These are phyloP conservation scores for Apeltes quadracus DNA, from an alignment of 2,113 vertebrate genomes.

Conservation along the genomic window DNA sequence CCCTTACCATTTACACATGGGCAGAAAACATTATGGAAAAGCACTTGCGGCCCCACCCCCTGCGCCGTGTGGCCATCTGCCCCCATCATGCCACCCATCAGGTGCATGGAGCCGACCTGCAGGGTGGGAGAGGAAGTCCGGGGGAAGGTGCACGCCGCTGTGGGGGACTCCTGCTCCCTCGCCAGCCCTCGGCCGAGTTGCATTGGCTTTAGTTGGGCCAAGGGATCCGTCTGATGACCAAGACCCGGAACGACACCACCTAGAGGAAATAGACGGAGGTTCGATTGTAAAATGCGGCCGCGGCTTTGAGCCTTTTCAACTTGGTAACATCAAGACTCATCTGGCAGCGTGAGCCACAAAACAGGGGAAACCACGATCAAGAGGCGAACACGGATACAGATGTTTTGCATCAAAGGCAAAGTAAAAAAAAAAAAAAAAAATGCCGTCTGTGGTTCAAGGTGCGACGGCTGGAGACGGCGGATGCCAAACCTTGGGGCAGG, in stretches of 20 bases:
- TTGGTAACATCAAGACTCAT: not conserved
- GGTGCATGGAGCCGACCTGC: constrained; percentile 80
- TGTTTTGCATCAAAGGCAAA: constrained; percentile 35
- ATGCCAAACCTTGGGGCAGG: constrained; percentile 78
- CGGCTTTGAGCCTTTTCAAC: not conserved
- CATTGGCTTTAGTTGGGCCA: constrained; percentile 79
- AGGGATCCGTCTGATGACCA: constrained; percentile 79
- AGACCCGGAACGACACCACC: constrained; percentile 71
- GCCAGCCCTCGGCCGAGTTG: constrained; percentile 67
- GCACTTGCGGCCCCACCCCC: constrained; percentile 75
- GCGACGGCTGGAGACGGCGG: constrained; percentile 26
- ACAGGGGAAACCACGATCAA: not conserved
- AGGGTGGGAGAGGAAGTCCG: constrained; percentile 78
- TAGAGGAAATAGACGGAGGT: constrained; percentile 19
- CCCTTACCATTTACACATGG: not conserved
- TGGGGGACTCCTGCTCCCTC: constrained; percentile 82
- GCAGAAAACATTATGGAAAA: not conserved
- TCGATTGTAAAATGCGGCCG: not conserved
- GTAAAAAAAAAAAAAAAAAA: constrained; percentile 25
- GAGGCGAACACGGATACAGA: constrained; percentile 28
- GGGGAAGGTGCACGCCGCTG: constrained; percentile 73
- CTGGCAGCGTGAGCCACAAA: not conserved
- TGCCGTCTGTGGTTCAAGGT: constrained; percentile 18
- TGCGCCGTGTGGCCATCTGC: constrained; percentile 76
- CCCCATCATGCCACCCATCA: constrained; percentile 80